phyloP scores from a whole-genome alignment of 2,888 invertebrate species.

The Ditula angustiorana region DNA sequence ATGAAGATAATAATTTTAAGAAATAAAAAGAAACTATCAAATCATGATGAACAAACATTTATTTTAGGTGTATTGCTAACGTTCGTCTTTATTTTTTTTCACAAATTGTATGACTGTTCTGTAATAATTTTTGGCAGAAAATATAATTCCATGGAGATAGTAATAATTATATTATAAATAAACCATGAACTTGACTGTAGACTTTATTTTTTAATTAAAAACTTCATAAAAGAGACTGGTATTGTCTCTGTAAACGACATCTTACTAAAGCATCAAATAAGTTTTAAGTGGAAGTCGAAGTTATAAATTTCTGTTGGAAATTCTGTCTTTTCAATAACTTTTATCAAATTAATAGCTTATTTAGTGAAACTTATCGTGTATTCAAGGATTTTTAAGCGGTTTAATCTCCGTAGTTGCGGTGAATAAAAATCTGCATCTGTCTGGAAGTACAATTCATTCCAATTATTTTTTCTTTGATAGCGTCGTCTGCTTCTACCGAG shows the following conservation, averaged over 20 bases:
- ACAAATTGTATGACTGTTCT: too few species aligned
- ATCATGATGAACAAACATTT: too few species aligned
- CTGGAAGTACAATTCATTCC: constrained; percentile 18
- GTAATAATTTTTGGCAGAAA: too few species aligned
- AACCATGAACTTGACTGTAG: neutral
- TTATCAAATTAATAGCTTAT: neutral
- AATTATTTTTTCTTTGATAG: constrained; percentile 30
- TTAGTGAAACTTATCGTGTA: neutral
- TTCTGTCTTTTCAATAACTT: neutral
- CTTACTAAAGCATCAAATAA: constrained; percentile 20
- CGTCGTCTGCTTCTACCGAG: constrained; percentile 5
- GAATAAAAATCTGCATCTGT: neutral
- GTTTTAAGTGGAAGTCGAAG: constrained; percentile 4
- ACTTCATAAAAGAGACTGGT: constrained; percentile 16
- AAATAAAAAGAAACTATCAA: too few species aligned
- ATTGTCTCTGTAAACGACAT: constrained; percentile 16
- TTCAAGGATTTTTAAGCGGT: neutral
- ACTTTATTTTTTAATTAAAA: constrained; percentile 9
- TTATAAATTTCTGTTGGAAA: neutral
- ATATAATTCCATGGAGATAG: too few species aligned
- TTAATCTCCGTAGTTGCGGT: neutral
- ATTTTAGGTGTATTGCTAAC: too few species aligned
- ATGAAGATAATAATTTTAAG: too few species aligned
- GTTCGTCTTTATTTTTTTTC: too few species aligned
- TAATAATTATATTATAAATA: too few species aligned